Percentiles rank a stretch among this genome's conserved stretches.
Evolutionary conservation across 2,888 invertebrate genomes (phyloP).

Genomic region (Conus canariensis): DNA sequence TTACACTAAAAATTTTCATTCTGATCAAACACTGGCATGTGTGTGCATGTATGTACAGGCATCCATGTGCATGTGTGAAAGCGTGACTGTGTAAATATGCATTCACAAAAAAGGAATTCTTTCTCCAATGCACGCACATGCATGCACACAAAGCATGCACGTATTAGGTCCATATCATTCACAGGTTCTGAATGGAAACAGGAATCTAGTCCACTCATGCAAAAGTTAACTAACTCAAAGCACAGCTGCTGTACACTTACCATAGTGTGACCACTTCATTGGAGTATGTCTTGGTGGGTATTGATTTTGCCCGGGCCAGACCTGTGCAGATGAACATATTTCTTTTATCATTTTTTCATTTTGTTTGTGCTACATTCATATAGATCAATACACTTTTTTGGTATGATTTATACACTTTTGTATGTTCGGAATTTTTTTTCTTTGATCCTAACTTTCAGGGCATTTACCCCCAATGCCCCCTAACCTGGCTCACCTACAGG

Average conservation of each 20-base stretch:
- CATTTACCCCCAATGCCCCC: no score
- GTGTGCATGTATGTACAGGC: not conserved
- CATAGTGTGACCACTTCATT: slow-evolving; percentile 98
- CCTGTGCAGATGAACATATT: slow-evolving; percentile 81
- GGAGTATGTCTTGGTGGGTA: slow-evolving; percentile 98
- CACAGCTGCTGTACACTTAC: slow-evolving; percentile 76
- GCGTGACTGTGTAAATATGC: no score
- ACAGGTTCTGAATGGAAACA: no score
- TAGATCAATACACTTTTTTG: no score
- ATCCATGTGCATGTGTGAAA: not conserved
- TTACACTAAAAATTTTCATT: no score
- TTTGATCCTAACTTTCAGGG: no score
- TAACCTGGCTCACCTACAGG: no score
- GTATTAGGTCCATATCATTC: not conserved
- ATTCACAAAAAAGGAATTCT: not conserved
- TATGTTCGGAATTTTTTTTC: no score
- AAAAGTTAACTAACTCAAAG: no score
- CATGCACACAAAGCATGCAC: not conserved
- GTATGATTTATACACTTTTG: no score
- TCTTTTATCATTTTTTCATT: not conserved
- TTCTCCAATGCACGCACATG: not conserved
- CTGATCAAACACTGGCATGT: not conserved
- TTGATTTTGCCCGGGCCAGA: slow-evolving; percentile 97
- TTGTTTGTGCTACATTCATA: not conserved
- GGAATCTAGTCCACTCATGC: no score